Percentiles rank a stretch among this genome's conserved stretches.
Conservation (phyloP, 92 coral and sea anemone genomes). For the Actinostola sp. region DNA sequence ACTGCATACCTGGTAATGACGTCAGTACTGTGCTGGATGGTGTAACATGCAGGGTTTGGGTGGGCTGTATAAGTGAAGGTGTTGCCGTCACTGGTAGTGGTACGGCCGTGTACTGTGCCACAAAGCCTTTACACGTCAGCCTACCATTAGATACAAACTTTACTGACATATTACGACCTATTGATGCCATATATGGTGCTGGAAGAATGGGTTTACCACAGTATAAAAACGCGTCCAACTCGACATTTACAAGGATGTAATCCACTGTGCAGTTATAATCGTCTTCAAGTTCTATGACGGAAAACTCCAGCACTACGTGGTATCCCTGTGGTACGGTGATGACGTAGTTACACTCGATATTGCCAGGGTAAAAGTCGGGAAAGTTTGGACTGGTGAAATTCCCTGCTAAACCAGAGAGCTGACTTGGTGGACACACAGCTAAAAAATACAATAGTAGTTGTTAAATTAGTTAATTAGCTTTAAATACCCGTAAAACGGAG, state of each 20-base stretch:
- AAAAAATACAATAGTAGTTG: neutral
- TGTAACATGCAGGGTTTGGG: neutral
- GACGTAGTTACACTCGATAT: slow-evolving; percentile 21
- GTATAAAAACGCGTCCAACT: neutral
- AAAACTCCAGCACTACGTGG: slow-evolving; percentile 4
- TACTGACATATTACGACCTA: slow-evolving; percentile 1
- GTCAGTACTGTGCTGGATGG: slow-evolving; percentile 1
- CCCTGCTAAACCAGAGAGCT: slow-evolving; percentile 31
- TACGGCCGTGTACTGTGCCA: slow-evolving; percentile 22
- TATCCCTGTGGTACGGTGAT: slow-evolving; percentile 37
- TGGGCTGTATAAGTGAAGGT: neutral
- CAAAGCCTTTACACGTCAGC: neutral
- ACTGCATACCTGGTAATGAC: neutral
- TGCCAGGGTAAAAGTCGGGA: slow-evolving; percentile 35
- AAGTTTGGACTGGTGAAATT: slow-evolving; percentile 35
- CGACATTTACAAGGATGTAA: neutral
- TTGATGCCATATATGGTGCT: slow-evolving; percentile 7
- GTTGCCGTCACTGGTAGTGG: neutral
- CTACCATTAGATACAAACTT: slow-evolving; percentile 16
- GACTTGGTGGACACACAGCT: slow-evolving; percentile 16
- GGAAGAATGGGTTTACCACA: slow-evolving; percentile 6
- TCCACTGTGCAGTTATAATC: slow-evolving; percentile 21
- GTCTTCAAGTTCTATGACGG: slow-evolving; percentile 6
- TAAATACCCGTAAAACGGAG: too few species aligned
- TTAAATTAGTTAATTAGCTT: neutral